Evolutionary conservation across 2,888 invertebrate genomes (phyloP).

Genomic region (Leucophenga montana): DNA sequence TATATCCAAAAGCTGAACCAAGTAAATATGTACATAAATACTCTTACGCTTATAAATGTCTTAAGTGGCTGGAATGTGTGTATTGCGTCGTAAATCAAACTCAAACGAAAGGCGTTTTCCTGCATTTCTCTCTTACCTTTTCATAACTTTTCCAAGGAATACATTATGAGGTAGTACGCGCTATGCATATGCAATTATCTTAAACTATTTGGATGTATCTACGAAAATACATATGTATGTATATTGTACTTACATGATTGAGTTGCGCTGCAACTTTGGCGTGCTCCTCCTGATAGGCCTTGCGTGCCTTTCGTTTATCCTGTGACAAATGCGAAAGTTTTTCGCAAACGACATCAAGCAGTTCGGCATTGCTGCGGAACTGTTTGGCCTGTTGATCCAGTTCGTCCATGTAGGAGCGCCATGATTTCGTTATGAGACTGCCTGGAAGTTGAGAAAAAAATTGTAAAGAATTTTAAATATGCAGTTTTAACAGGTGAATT

Average conservation of each 20-base stretch:
- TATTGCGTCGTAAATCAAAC: conserved; percentile 16
- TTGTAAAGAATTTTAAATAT: conserved; percentile 18
- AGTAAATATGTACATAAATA: too few relatives aligned
- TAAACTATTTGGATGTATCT: not conserved
- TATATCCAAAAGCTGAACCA: too few relatives aligned
- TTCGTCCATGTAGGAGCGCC: conserved; percentile 91
- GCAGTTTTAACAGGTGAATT: not conserved
- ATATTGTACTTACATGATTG: conserved; percentile 79
- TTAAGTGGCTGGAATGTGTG: too few relatives aligned
- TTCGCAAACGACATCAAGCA: conserved; percentile 87
- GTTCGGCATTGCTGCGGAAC: conserved; percentile 89
- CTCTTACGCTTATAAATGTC: too few relatives aligned
- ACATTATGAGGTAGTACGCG: not conserved
- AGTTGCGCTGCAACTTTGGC: conserved; percentile 86
- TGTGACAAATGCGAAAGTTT: conserved; percentile 85
- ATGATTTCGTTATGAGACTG: conserved; percentile 81
- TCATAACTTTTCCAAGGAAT: too few relatives aligned
- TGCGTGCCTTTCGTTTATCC: conserved; percentile 90
- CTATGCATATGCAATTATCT: not conserved
- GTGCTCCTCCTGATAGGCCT: conserved; percentile 92
- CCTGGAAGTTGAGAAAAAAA: conserved; percentile 70
- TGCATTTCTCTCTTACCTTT: not conserved
- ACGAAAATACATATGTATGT: not conserved
- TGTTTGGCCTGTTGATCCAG: conserved; percentile 88
- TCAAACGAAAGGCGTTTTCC: not conserved